Conservation (phyloP, 2,797 vertebrate species). For the Halcyon chelicuti region DNA sequence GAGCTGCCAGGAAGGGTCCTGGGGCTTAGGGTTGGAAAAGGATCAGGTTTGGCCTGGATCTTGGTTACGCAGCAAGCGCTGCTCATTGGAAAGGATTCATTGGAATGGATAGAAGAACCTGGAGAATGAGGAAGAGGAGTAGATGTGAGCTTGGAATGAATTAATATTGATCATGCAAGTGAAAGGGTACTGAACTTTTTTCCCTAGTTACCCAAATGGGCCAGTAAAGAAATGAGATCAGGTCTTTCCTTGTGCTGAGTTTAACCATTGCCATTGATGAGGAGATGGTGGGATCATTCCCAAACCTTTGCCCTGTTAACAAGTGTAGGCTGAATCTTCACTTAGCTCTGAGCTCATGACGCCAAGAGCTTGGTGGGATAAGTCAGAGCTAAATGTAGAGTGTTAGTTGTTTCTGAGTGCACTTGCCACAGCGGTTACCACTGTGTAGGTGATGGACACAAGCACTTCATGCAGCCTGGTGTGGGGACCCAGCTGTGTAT, state of each 20-base stretch:
- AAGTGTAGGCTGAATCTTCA: background rate
- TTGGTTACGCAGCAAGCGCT: background rate
- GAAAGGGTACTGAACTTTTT: background rate
- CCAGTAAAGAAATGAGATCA: background rate
- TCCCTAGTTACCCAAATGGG: background rate
- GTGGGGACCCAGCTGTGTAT: background rate
- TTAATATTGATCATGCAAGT: rapidly evolving
- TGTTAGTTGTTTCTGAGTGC: background rate
- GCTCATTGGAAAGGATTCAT: background rate
- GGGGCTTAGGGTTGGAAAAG: background rate
- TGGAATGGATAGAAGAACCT: background rate
- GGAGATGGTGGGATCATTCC: background rate
- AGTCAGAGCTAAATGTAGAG: background rate
- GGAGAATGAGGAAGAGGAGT: background rate
- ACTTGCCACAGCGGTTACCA: background rate
- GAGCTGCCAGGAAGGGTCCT: background rate
- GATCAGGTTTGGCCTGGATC: background rate
- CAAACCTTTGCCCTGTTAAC: background rate
- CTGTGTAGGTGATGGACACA: background rate
- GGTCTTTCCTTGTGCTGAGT: background rate
- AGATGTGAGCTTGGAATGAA: background rate
- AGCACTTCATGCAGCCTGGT: background rate
- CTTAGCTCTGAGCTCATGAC: background rate
- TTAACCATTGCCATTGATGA: background rate
- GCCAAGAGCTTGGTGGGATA: background rate